Conservation (phyloP, 2,797 vertebrate species). For the Hippoglossus hippoglossus region DNA sequence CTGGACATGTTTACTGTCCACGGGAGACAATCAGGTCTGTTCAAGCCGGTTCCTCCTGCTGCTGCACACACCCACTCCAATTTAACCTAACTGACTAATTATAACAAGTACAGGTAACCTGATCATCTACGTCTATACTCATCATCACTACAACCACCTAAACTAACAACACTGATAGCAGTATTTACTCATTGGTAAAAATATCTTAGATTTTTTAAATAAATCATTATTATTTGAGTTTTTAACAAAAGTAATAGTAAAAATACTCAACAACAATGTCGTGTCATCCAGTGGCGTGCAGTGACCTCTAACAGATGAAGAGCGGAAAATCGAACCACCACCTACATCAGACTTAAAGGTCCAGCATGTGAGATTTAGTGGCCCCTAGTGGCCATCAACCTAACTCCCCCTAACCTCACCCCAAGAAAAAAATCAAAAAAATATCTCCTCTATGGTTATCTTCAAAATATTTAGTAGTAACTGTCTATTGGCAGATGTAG, state of each 20-base stretch:
- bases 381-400: background rate
- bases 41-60: constrained; percentile 56
- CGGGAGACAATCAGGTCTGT: constrained; percentile 65
- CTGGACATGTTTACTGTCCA: constrained; percentile 77
- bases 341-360: background rate
- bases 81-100: background rate
- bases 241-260: too few relatives aligned
- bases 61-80: constrained; percentile 1
- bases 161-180: background rate
- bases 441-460: too few relatives aligned
- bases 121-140: background rate
- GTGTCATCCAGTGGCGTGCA: background rate
- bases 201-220: background rate
- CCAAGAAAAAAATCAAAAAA: too few relatives aligned
- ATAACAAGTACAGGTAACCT: too few relatives aligned
- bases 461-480: too few relatives aligned
- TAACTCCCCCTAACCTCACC: too few relatives aligned
- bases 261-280: background rate
- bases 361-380: background rate
- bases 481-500: background rate
- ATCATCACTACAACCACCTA: background rate
- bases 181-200: background rate
- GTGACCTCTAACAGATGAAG: background rate
- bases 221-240: too few relatives aligned
- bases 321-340: background rate